A percentile compares a stretch with the other conserved stretches of the same genome.
Conservation (phyloP, 2,113 vertebrate genomes). For the Hystrix cristata region DNA sequence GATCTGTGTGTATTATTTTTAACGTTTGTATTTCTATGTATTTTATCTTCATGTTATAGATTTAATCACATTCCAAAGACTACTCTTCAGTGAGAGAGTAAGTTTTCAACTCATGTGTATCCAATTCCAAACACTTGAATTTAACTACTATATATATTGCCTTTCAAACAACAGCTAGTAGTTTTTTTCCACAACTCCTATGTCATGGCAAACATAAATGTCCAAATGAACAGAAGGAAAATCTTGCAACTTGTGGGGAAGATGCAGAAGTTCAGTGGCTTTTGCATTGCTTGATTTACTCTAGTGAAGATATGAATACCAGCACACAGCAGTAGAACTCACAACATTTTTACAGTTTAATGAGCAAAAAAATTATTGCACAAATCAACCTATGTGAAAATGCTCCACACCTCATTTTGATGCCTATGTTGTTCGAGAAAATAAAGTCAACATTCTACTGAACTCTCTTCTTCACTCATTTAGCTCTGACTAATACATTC, state of each 20-base stretch:
- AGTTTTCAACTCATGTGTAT: background rate
- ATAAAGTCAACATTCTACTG: background rate
- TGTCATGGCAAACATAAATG: background rate
- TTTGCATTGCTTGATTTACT: background rate
- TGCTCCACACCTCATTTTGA: background rate
- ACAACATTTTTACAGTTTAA: background rate
- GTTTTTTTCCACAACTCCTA: background rate
- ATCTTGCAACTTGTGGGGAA: background rate
- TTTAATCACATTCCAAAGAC: background rate
- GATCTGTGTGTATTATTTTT: background rate
- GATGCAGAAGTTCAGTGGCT: background rate
- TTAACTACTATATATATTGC: background rate
- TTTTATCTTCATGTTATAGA: conserved; percentile 20
- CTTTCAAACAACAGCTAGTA: background rate
- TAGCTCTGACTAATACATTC: background rate
- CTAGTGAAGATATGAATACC: background rate
- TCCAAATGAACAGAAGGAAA: background rate
- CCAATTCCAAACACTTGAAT: background rate
- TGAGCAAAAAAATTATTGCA: background rate
- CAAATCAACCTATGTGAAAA: background rate
- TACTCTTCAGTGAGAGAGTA: background rate
- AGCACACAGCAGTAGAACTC: background rate
- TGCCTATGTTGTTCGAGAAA: background rate
- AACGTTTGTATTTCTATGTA: background rate
- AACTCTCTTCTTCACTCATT: background rate